phyloP scores from a whole-genome alignment of 2,113 vertebrate genomes.

The Isurus oxyrinchus region DNA sequence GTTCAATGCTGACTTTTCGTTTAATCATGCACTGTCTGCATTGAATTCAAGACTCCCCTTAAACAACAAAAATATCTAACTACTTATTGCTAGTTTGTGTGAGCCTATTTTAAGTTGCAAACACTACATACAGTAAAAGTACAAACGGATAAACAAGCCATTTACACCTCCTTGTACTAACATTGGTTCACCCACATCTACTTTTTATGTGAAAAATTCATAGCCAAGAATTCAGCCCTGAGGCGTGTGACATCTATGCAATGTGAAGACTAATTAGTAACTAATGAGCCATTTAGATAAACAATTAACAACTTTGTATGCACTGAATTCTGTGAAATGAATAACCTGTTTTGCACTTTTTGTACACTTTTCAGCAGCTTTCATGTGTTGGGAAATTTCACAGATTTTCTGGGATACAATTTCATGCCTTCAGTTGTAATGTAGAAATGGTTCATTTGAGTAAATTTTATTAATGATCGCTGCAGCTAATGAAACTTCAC shows the following conservation, averaged over 20 bases:
- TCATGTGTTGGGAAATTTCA: background rate
- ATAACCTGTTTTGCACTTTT: background rate
- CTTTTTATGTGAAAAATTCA: background rate
- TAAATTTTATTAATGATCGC: background rate
- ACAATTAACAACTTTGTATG: conserved; percentile 2
- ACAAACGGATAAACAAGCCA: background rate
- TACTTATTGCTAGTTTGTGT: background rate
- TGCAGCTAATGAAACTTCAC: background rate
- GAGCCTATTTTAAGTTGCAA: background rate
- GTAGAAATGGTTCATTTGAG: background rate
- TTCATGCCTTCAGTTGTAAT: background rate
- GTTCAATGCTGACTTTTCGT: background rate
- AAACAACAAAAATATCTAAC: background rate
- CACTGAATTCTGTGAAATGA: background rate
- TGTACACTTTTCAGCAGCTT: background rate
- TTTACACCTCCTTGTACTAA: background rate
- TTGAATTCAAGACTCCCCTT: background rate
- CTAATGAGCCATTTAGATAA: background rate
- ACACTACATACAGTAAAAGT: background rate
- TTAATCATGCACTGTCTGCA: background rate
- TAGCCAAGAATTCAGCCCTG: background rate
- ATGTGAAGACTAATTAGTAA: background rate
- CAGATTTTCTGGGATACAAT: background rate
- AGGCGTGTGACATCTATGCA: background rate
- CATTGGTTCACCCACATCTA: background rate